Evolutionary conservation across 2,113 vertebrate species (phyloP).

Genomic region (Toxostoma redivivum): DNA sequence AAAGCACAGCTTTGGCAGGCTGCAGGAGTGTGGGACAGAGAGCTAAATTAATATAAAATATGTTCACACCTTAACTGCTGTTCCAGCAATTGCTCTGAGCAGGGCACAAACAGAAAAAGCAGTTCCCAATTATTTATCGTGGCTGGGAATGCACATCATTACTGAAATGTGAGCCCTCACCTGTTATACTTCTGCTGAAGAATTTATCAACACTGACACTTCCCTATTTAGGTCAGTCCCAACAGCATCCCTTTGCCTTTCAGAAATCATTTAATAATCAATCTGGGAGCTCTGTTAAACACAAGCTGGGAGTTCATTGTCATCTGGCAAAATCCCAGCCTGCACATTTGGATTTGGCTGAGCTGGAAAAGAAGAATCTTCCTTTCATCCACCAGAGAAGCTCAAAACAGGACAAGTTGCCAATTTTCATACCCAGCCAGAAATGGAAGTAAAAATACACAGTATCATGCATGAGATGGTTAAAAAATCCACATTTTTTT

Average conservation of each 20-base stretch:
- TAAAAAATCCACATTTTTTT: not conserved
- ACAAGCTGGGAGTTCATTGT: not conserved
- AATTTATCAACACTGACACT: not conserved
- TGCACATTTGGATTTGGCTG: constrained; percentile 15
- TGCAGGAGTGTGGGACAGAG: not conserved
- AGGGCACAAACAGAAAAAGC: not conserved
- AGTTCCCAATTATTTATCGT: not conserved
- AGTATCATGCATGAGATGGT: not conserved
- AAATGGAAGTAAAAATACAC: not conserved
- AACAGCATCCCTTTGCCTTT: not conserved
- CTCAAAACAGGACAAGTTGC: not conserved
- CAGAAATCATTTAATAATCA: constrained; percentile 9
- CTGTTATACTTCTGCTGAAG: not conserved
- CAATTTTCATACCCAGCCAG: not conserved
- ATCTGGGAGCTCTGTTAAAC: constrained; percentile 27
- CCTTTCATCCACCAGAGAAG: not conserved
- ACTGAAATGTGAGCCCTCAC: not conserved
- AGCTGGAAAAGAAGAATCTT: not conserved
- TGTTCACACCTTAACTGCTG: not conserved
- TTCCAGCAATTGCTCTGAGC: not conserved
- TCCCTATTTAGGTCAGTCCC: not conserved
- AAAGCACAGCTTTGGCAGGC: not conserved
- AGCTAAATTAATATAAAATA: not conserved
- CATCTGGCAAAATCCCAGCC: constrained; percentile 33
- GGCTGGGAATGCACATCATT: not conserved